Conservation (phyloP, 2,113 vertebrate species). For the Nycticebus coucang region DNA sequence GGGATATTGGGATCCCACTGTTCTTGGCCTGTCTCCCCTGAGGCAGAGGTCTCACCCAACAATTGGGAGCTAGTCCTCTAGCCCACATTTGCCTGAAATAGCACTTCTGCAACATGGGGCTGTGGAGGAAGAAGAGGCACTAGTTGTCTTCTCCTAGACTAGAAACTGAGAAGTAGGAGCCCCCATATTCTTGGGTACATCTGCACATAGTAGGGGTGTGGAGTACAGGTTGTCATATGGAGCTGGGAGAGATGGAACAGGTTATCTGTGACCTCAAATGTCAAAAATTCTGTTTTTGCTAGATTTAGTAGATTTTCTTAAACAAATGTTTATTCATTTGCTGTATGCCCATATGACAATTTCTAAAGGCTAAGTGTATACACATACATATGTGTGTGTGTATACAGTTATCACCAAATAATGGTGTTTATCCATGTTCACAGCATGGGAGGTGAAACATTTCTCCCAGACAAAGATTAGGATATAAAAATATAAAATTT, state of each 20-base stretch:
- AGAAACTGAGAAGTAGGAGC: not conserved
- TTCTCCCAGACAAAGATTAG: no score
- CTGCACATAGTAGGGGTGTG: not conserved
- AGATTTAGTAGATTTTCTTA: slow-evolving; percentile 37
- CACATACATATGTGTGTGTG: no score
- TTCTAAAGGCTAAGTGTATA: not conserved
- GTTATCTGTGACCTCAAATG: not conserved
- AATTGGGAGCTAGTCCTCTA: not conserved
- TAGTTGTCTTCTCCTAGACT: not conserved
- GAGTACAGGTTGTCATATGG: slow-evolving; percentile 15
- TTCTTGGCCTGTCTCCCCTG: not conserved
- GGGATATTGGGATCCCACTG: not conserved
- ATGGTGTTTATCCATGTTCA: not conserved
- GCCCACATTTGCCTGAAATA: slow-evolving; percentile 1
- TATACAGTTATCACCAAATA: not conserved
- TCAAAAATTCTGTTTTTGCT: slow-evolving; percentile 12
- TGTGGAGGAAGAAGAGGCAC: not conserved
- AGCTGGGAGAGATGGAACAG: not conserved
- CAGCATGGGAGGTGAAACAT: no score
- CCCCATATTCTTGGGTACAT: not conserved
- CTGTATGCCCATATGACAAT: not conserved
- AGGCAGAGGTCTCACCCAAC: not conserved
- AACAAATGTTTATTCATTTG: slow-evolving; percentile 42
- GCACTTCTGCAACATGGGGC: not conserved
- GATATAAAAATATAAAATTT: no score